Evolutionary conservation across 2,888 invertebrate species (phyloP).

Genomic region (Torymus aiolomorphi): DNA sequence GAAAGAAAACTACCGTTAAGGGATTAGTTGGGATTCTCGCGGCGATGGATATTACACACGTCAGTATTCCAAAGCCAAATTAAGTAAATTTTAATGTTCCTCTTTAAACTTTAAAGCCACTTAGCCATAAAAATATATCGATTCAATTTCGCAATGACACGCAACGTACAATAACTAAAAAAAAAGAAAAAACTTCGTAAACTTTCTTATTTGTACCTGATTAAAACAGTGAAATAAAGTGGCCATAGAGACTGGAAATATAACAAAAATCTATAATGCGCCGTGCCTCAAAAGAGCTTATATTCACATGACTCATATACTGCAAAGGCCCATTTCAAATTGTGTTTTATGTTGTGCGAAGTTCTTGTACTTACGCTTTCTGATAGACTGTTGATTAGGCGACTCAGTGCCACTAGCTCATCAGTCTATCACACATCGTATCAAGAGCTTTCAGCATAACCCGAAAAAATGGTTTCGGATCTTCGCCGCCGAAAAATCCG

Average conservation of each 20-base stretch:
- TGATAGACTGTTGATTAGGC: no score
- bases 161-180: conserved; percentile 49
- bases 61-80: conserved; percentile 61
- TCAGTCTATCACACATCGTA: no score
- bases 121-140: conserved; percentile 56
- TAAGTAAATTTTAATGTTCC: conserved; percentile 60
- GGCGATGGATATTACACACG: conserved; percentile 60
- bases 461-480: no score
- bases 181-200: conserved; percentile 30
- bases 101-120: conserved; percentile 57
- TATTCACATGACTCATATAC: conserved; percentile 37
- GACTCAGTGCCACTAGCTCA: no score
- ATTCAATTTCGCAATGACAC: conserved; percentile 56
- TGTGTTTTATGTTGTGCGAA: no score
- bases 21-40: conserved; percentile 58
- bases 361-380: no score
- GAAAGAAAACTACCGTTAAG: conserved; percentile 52
- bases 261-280: conserved; percentile 30
- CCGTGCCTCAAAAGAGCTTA: conserved; percentile 46
- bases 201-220: conserved; percentile 56
- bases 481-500: no score
- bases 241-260: conserved; percentile 53
- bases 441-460: no score
- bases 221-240: conserved; percentile 49
- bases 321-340: conserved; percentile 44